Percentiles rank a stretch among this genome's conserved stretches.
Conservation (phyloP, 2,797 vertebrate species). For the Myotis pilosus region DNA sequence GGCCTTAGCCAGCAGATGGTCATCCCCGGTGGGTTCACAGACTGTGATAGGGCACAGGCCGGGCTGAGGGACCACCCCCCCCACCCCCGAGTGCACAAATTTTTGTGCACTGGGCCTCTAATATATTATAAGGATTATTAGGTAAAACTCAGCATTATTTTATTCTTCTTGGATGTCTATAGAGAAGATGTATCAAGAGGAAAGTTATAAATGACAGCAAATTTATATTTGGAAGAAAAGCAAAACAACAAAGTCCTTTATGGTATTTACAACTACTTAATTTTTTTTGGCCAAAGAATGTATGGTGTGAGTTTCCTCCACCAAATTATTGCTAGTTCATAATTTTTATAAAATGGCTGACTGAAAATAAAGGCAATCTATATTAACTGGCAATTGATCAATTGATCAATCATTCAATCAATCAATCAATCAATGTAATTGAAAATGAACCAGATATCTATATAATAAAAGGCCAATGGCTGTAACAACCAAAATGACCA, state of each 20-base stretch:
- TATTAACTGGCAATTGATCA: neutral
- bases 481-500: too few species aligned
- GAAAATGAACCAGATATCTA: neutral
- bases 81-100: too few species aligned
- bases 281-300: neutral
- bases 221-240: constrained; percentile 32
- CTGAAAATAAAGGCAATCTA: constrained; percentile 7
- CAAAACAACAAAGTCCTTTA: neutral
- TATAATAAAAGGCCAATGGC: neutral
- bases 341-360: neutral
- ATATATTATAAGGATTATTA: neutral
- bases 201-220: constrained; percentile 13
- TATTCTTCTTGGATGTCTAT: neutral
- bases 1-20: too few species aligned
- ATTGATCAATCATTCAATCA: neutral
- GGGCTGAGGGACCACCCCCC: too few species aligned
- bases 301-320: neutral
- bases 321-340: neutral
- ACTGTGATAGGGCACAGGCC: too few species aligned
- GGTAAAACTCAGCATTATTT: neutral
- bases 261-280: neutral
- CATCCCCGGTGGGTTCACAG: too few species aligned
- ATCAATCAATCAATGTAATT: neutral
- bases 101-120: too few species aligned
- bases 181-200: neutral